These are phyloP conservation scores for Vicugna pacos DNA, from an alignment of 2,113 vertebrate genomes.

Conservation along the genomic window DNA sequence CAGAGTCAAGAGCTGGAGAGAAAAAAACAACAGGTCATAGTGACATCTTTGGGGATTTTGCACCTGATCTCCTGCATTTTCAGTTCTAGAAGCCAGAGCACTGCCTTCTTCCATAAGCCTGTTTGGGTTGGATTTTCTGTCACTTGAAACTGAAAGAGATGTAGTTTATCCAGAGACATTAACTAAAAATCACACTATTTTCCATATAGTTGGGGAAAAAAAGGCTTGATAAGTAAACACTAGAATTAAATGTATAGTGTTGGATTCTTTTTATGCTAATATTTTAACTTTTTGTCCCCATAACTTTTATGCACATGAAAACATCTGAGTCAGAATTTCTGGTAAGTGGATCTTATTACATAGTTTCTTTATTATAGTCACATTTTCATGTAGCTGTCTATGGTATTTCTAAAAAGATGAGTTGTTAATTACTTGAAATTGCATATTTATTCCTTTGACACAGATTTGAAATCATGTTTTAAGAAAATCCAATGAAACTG, in stretches of 20 bases:
- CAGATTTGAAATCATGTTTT: conserved; percentile 47
- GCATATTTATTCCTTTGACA: not conserved
- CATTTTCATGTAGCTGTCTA: not conserved
- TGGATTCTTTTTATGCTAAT: conserved; percentile 62
- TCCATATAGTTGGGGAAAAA: conserved; percentile 39
- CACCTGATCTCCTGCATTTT: not conserved
- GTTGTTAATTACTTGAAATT: conserved; percentile 24
- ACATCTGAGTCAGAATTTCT: conserved; percentile 63
- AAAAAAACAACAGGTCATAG: not conserved
- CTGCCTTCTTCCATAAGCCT: not conserved
- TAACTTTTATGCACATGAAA: conserved; percentile 73
- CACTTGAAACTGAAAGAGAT: not conserved
- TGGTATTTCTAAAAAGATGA: not conserved
- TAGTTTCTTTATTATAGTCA: not conserved
- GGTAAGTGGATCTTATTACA: conserved; percentile 55
- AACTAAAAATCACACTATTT: conserved; percentile 52
- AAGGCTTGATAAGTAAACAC: conserved; percentile 65
- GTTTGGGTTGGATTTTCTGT: conserved; percentile 1
- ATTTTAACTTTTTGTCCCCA: conserved; percentile 70
- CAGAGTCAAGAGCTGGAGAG: not conserved
- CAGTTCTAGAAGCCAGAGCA: not conserved
- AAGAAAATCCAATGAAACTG: conserved; percentile 48
- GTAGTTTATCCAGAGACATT: not conserved
- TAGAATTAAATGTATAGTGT: conserved; percentile 72
- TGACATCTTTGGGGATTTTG: not conserved